Conservation (phyloP, 2,113 vertebrate genomes). For the Boulengeromyrus knoepffleri region DNA sequence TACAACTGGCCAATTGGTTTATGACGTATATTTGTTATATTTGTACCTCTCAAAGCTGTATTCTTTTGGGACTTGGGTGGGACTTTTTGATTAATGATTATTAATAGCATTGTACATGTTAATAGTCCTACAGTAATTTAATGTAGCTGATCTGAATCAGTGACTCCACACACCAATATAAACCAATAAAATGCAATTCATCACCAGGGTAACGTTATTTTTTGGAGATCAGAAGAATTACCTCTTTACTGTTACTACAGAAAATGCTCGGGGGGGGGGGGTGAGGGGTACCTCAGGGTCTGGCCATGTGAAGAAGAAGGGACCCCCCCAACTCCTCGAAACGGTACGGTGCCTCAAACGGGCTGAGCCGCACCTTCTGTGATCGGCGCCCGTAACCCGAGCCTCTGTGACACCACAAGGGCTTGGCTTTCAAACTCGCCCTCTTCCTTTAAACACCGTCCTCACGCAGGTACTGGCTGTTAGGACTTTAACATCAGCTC, state of each 20-base stretch:
- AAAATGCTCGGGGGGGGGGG: neutral
- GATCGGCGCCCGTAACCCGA: slow-evolving; percentile 59
- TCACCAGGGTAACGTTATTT: neutral
- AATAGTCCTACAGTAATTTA: neutral
- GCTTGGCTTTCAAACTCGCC: slow-evolving; percentile 52
- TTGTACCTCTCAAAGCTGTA: neutral
- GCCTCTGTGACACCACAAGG: slow-evolving; percentile 57
- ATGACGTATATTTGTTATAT: neutral
- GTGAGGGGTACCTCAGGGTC: neutral
- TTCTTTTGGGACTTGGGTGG: neutral
- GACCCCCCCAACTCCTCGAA: slow-evolving; percentile 27
- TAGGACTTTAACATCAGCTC: slow-evolving; percentile 48
- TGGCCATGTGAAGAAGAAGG: neutral
- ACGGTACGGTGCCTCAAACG: slow-evolving; percentile 39
- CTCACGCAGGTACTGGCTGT: slow-evolving; percentile 44
- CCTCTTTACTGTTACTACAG: neutral
- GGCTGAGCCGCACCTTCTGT: slow-evolving; percentile 51
- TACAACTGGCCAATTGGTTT: neutral
- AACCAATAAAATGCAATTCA: neutral
- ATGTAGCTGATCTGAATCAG: neutral
- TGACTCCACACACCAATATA: neutral
- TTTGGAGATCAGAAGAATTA: neutral
- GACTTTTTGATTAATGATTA: neutral
- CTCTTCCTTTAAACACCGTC: slow-evolving; percentile 47
- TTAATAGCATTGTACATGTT: neutral